phyloP scores from a whole-genome alignment of 2,797 vertebrate species.

The Smutsia gigantea region DNA sequence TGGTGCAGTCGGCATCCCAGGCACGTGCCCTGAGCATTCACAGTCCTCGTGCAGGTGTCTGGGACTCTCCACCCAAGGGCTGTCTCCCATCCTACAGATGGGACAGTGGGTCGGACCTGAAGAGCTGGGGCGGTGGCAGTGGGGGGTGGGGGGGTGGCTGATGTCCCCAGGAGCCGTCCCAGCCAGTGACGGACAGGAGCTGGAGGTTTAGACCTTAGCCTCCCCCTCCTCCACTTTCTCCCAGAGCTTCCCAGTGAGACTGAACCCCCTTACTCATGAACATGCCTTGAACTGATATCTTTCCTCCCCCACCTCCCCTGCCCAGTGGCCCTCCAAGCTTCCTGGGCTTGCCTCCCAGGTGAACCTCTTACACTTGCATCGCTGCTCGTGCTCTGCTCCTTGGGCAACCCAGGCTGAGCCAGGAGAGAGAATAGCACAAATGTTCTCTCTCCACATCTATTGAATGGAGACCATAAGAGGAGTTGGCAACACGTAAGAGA shows the following conservation, averaged over 20 bases:
- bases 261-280: background rate
- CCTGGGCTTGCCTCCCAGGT: background rate
- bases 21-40: accelerated
- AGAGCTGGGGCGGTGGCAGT: background rate
- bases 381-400: background rate
- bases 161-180: background rate
- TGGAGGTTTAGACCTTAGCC: background rate
- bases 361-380: background rate
- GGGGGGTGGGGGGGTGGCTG: background rate
- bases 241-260: background rate
- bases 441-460: background rate
- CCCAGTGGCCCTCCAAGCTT: background rate
- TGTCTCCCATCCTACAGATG: background rate
- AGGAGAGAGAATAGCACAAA: background rate
- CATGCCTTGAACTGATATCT: background rate
- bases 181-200: background rate
- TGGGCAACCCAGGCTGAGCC: background rate
- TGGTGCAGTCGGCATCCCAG: background rate
- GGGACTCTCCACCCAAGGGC: background rate
- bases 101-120: background rate
- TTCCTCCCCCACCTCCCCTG: background rate
- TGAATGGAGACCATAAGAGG: background rate
- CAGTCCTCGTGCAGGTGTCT: background rate
- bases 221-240: background rate
- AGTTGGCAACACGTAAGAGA: background rate